Conservation (phyloP, 2,888 invertebrate species). For the Epinotia brunnichana region DNA sequence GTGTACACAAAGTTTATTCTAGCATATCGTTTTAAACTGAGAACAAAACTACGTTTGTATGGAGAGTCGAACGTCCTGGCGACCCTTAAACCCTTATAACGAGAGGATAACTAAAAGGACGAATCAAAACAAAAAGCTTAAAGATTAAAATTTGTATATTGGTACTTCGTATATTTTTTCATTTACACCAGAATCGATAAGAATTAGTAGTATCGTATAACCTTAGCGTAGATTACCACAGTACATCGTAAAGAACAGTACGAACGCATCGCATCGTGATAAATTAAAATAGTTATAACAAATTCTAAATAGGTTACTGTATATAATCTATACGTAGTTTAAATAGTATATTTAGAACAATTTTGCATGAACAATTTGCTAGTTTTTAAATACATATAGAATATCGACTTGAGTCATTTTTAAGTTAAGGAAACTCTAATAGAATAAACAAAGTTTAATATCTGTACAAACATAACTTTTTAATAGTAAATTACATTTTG, state of each 20-base stretch:
- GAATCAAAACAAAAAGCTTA: constrained; percentile 58
- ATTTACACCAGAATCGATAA: constrained; percentile 81
- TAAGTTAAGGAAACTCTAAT: constrained; percentile 32
- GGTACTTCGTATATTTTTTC: constrained; percentile 83
- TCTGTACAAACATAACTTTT: constrained; percentile 36
- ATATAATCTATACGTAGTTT: constrained; percentile 53
- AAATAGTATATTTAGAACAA: constrained; percentile 76
- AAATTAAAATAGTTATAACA: constrained; percentile 74
- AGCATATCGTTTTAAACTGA: no score
- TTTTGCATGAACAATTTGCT: constrained; percentile 79
- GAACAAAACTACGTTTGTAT: no score
- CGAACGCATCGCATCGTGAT: constrained; percentile 71
- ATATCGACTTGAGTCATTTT: constrained; percentile 62
- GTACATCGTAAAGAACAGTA: constrained; percentile 71
- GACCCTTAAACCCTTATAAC: no score
- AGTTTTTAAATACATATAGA: constrained; percentile 64
- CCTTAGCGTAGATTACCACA: constrained; percentile 69
- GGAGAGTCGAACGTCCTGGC: no score
- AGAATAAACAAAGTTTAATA: constrained; percentile 25
- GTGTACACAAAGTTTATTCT: no score
- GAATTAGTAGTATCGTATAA: constrained; percentile 77
- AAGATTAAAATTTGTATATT: constrained; percentile 84
- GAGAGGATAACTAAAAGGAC: not conserved
- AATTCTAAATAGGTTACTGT: constrained; percentile 68
- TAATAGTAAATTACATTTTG: constrained; percentile 22